phyloP scores from a whole-genome alignment of 2,888 invertebrate genomes.

The Tetranychus truncatus region DNA sequence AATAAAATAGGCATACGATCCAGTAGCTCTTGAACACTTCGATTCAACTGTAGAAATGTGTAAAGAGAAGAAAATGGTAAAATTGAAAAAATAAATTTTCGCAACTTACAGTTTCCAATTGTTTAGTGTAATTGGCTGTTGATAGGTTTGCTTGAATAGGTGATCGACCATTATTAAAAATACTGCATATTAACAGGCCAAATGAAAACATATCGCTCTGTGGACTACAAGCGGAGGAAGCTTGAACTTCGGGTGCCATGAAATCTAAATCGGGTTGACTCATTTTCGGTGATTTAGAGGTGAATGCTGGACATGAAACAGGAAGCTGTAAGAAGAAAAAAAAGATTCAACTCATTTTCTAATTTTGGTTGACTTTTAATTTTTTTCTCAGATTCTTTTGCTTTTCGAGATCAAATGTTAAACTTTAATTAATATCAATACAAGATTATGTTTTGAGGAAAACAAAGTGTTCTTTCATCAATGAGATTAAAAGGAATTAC shows the following conservation, averaged over 20 bases:
- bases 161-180: slow-evolving; percentile 62
- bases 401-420: too few relatives aligned
- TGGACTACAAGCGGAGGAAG: slow-evolving; percentile 58
- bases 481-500: too few relatives aligned
- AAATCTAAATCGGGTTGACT: slow-evolving; percentile 68
- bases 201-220: slow-evolving; percentile 90
- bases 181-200: slow-evolving; percentile 77
- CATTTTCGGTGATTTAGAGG: slow-evolving; percentile 44
- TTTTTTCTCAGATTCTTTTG: not conserved
- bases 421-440: too few relatives aligned
- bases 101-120: slow-evolving; percentile 63
- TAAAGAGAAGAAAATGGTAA: not conserved
- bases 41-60: slow-evolving; percentile 60
- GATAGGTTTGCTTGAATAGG: slow-evolving; percentile 57
- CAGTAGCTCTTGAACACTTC: slow-evolving; percentile 55
- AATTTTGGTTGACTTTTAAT: not conserved
- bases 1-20: slow-evolving; percentile 61
- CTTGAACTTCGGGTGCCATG: slow-evolving; percentile 69
- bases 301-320: slow-evolving; percentile 41
- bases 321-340: slow-evolving; percentile 32
- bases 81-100: not conserved
- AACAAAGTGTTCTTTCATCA: too few relatives aligned
- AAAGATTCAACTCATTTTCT: slow-evolving; percentile 30
- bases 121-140: slow-evolving; percentile 66
- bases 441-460: too few relatives aligned